Percentiles rank a stretch among this genome's conserved stretches.
These are phyloP conservation scores for Temnothorax rugatulus DNA, from an alignment of 2,888 invertebrate genomes.

Conservation along the genomic window DNA sequence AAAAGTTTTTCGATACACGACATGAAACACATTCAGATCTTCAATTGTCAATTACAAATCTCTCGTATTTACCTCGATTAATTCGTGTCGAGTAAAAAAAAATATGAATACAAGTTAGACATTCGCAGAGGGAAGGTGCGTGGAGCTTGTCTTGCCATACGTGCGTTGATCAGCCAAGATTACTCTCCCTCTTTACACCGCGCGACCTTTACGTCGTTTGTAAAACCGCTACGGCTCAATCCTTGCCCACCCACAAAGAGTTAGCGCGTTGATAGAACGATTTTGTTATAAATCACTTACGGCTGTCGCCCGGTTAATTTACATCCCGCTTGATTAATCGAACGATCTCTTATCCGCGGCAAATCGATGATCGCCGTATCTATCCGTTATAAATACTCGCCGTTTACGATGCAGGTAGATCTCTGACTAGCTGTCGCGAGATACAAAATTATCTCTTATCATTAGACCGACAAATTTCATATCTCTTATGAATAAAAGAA, in stretches of 20 bases:
- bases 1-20: not conserved
- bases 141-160: not conserved
- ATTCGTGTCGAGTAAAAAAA: not conserved
- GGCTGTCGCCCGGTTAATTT: conserved; percentile 23
- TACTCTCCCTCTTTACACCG: not conserved
- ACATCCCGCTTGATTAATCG: conserved; percentile 40
- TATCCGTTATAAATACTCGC: not conserved
- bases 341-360: conserved; percentile 35
- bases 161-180: not conserved
- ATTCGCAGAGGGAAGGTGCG: not conserved
- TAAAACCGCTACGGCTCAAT: conserved; percentile 30
- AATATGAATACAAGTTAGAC: not conserved
- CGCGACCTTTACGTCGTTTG: conserved; percentile 30
- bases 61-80: not conserved
- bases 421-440: not conserved
- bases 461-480: not conserved
- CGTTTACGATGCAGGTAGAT: not conserved
- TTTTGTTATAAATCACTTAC: conserved; percentile 42
- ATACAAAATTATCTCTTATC: not conserved
- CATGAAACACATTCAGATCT: not conserved
- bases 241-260: not conserved
- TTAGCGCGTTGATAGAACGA: not conserved
- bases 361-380: conserved; percentile 37
- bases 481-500: not conserved
- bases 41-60: conserved; percentile 2